Evolutionary conservation across 2,797 vertebrate genomes (phyloP), one percentile per base, ranked within the genome.

Genomic region (Neostethus bicornis): DNA sequence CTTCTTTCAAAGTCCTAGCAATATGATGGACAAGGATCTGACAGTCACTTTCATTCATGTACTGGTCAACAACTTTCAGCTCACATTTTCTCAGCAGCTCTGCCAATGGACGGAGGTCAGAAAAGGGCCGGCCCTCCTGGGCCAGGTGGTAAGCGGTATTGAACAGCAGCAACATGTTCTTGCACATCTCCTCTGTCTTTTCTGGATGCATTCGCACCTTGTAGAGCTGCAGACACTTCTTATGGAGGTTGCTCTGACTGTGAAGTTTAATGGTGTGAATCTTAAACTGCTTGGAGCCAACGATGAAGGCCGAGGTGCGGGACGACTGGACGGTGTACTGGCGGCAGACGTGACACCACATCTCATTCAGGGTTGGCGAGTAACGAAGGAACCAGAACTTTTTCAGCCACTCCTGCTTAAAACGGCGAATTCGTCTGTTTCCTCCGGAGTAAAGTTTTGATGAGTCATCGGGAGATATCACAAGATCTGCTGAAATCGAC

Each of bases 311-410:
- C 0, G 96, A 98, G 7, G 96, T 98, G 74, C 96, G 93, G 0
- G 96, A 97, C 0, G 96, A 98, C 83, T 97, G 96, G 70, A 98
- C 96, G 0, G 96, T 98, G 81, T 98, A 97, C 83, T 98, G 96
- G 46, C 96, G 93, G 83, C 96, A 98, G n/a, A 98, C 96, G 0
- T 98, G 96, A 81, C 96, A 98, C 96, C 96, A 98, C 96, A 98
- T 98, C 88, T 98, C 96, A 1, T 98, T 98, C 49, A 98, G 70
- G 0, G 96, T 96, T 0, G 96, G 93, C 0, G 96, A 98, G 79
- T 98, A 98, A 37, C 96, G 93, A 37, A 98, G 90, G 83, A 98
- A 98, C 96, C 96, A 98, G 85, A 98, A 98, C 81, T 98, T 98
- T 76, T 98, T 98, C 34, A 98, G 88, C 96, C 96, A 98, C 64